These are phyloP conservation scores for Microcebus griseorufus DNA, from an alignment of 2,113 vertebrate genomes.

Conservation along the genomic window DNA sequence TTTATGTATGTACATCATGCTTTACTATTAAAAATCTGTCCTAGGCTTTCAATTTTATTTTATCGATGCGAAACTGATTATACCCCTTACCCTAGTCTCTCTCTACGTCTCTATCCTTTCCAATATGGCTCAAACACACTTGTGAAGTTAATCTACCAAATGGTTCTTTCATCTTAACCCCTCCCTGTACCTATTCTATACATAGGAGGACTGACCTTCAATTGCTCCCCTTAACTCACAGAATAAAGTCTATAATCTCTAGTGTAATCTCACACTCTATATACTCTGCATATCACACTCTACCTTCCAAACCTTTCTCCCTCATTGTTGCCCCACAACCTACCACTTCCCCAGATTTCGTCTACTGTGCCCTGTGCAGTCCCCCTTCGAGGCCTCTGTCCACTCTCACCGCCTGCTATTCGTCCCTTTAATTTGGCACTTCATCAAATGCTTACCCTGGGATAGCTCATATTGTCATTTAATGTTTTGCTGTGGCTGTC, in stretches of 20 bases:
- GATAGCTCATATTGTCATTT: not conserved
- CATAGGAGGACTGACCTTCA: not conserved
- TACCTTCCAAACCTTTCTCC: not conserved
- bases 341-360: not conserved
- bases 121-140: not conserved
- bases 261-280: not conserved
- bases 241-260: not conserved
- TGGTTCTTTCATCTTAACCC: not conserved
- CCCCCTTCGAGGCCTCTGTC: not conserved
- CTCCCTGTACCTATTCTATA: not conserved
- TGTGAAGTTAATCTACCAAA: not conserved
- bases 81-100: not conserved
- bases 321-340: too few species aligned
- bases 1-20: not conserved
- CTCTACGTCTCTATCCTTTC: not conserved
- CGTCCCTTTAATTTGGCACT: not conserved
- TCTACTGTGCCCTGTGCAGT: not conserved
- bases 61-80: not conserved
- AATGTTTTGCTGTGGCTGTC: not conserved
- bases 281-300: not conserved
- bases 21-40: not conserved
- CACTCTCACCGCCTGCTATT: not conserved
- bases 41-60: slow-evolving; percentile 1
- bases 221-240: not conserved
- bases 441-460: not conserved